Base-by-base conservation (phyloP, 2,888 invertebrate genomes). In the Maniola hyperantus region DNA sequence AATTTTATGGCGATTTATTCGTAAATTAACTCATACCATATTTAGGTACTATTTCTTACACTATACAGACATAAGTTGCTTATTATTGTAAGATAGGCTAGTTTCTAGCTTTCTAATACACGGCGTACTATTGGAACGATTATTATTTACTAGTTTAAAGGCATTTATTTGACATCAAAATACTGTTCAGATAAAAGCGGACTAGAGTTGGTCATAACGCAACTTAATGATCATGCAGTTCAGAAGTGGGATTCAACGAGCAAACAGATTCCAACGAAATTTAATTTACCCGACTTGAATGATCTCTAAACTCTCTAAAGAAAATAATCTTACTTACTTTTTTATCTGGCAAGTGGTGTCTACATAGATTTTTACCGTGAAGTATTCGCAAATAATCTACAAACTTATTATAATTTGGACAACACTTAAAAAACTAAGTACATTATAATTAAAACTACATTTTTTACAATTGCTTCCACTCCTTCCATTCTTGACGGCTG, bases 41-140 rank as follows among this genome's bases (percentile, higher is more conserved):
- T 8, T n/a, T n/a, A n/a, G n/a, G n/a, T 50, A 20, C 20, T 8
- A 42, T 51, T 53, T 44, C 33, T 15, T 36, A 36, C 15, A 54
- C 10, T 57, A 61, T 42, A 46, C 39, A 61, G 57, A 33, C 13
- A 73, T 74, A 76, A 67, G 74, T 79, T 78, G 75, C 78, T 77
- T 82, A 77, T 75, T 70, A 69, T 26, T 62, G 57, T 51, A 51
- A 58, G 34, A 65, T 62, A 65, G 62, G 61, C 65, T 63, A 65
- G 60, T 20, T 26, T 77, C 71, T 72, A 75, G 70, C 65, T 71
- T 42, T 65, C 72, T 73, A 72, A 59, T 70, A 70, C 65, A 70
- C 72, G 64, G 69, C 70, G 71, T 70, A 65, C 71, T 70, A 65
- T 67, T 74, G 69, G 70, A 72, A 65, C 71, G 34, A 60, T 59